Conservation (phyloP, 2,113 vertebrate genomes). For the Xerus inauris region DNA sequence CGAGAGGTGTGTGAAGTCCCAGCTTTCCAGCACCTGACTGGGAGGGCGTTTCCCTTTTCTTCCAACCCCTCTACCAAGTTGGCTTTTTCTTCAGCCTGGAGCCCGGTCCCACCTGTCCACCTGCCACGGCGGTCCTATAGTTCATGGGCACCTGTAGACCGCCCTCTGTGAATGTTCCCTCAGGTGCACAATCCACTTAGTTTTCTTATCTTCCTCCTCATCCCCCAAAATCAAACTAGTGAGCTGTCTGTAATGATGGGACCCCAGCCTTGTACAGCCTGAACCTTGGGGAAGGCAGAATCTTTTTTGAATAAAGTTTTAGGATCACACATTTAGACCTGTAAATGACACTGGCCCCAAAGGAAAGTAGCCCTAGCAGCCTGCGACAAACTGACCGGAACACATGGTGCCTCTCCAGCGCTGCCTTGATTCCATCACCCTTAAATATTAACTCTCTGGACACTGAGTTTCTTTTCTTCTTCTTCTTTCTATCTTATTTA, state of each 20-base stretch:
- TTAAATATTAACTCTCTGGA: background rate
- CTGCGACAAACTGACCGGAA: background rate
- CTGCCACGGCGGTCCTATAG: fast-evolving
- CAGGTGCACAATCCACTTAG: background rate
- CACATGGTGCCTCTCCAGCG: background rate
- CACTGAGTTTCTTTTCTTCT: background rate
- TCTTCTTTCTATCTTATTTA: background rate
- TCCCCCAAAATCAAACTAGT: background rate
- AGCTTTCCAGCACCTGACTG: no score
- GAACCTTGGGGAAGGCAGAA: background rate
- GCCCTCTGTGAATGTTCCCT: background rate
- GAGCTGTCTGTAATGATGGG: background rate
- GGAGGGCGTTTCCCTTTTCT: background rate
- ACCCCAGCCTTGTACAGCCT: no score
- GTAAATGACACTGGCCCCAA: background rate
- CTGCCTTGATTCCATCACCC: background rate
- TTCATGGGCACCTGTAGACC: fast-evolving
- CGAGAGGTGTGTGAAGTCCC: no score
- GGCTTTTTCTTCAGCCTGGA: no score
- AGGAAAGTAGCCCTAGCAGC: no score
- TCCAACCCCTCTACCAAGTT: background rate
- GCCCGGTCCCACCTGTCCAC: no score
- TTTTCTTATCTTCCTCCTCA: background rate
- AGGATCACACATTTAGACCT: background rate
- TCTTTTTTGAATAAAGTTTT: background rate